Conservation (phyloP, 1,140 invertebrate species). For the Oryctes rhinoceros region DNA sequence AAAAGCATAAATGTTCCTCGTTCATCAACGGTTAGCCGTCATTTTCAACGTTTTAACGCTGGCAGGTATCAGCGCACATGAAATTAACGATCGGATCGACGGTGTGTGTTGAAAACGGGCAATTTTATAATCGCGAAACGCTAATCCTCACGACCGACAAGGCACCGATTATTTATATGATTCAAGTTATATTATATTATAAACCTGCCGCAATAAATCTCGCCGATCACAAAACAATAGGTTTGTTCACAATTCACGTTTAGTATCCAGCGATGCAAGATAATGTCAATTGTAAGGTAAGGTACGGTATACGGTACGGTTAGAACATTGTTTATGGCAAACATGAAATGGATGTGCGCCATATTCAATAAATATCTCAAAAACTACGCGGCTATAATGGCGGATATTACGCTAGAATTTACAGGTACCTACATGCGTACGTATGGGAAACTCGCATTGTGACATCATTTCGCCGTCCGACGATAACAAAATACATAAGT, state of each 20-base stretch:
- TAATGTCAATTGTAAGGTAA: conserved; percentile 36
- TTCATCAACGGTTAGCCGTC: too few relatives aligned
- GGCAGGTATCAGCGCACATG: too few relatives aligned
- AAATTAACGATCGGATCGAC: too few relatives aligned
- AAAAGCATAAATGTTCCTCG: too few relatives aligned
- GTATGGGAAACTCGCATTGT: neutral
- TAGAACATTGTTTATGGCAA: conserved; percentile 10
- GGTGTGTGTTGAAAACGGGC: neutral
- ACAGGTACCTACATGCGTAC: neutral
- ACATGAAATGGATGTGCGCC: conserved; percentile 10
- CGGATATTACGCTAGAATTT: neutral
- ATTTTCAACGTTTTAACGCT: too few relatives aligned
- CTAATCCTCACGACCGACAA: neutral
- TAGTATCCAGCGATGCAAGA: conserved; percentile 13
- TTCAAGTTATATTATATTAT: conserved; percentile 29
- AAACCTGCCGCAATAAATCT: conserved; percentile 4
- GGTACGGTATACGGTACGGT: conserved; percentile 6
- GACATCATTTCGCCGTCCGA: neutral
- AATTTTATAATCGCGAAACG: neutral
- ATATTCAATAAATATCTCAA: conserved; percentile 27
- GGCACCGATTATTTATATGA: conserved; percentile 11
- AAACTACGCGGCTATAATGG: neutral
- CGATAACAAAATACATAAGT: neutral
- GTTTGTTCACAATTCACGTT: conserved; percentile 32
- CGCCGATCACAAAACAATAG: conserved; percentile 17